Conservation (phyloP, 2,888 invertebrate genomes). For the Epinotia nisella region DNA sequence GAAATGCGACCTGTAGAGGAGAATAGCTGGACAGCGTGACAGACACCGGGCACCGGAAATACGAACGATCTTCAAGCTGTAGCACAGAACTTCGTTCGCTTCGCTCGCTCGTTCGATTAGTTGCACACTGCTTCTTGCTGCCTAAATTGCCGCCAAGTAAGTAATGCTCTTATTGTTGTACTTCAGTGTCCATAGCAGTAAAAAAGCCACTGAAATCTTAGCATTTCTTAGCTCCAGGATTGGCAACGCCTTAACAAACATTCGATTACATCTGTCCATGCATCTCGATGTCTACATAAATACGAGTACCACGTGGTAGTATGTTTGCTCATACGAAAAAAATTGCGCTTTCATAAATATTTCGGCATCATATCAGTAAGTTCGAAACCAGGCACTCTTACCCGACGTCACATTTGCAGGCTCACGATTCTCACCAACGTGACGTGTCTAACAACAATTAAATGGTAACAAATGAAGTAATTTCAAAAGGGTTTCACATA, state of each 20-base stretch:
- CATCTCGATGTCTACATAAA: not conserved
- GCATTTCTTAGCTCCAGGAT: not conserved
- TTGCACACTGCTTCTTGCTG: no score
- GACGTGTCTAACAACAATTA: slow-evolving; percentile 7
- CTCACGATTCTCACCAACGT: not conserved
- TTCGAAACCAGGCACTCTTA: not conserved
- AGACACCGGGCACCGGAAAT: no score
- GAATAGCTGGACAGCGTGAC: no score
- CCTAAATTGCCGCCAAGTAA: not conserved
- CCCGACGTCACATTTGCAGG: not conserved
- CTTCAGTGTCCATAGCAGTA: not conserved
- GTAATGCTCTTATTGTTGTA: not conserved
- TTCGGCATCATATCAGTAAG: no score
- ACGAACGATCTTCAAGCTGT: no score
- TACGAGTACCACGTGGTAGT: not conserved
- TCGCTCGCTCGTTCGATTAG: no score
- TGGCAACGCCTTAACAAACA: not conserved
- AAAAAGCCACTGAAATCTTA: not conserved
- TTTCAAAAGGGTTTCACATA: slow-evolving; percentile 9
- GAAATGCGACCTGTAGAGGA: no score
- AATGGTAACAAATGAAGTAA: slow-evolving; percentile 5
- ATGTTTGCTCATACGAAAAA: no score
- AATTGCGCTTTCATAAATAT: no score
- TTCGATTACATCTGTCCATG: not conserved
- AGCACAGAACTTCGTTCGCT: no score